Conservation (phyloP, 2,888 invertebrate species). For the Napeogenes inachia region DNA sequence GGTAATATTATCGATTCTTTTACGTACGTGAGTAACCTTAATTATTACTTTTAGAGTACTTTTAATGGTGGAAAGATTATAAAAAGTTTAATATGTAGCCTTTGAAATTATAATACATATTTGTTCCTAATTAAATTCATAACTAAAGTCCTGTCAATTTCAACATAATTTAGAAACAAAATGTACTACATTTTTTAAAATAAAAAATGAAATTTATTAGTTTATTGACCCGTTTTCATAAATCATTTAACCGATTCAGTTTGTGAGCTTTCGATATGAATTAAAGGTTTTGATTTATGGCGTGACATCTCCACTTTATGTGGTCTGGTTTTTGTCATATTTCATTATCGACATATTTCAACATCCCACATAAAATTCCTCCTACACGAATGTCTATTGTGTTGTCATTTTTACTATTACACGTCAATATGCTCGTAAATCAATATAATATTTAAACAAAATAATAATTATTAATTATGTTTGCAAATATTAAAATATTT, state of each 20-base stretch:
- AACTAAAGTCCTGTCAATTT: too few species aligned
- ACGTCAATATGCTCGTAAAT: not conserved
- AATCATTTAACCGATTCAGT: not conserved
- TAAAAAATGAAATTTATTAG: not conserved
- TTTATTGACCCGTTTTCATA: not conserved
- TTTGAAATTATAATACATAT: too few species aligned
- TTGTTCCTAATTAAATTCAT: too few species aligned
- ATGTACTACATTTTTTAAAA: too few species aligned
- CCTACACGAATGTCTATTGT: not conserved
- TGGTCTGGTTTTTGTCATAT: constrained; percentile 1
- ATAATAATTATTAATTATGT: too few species aligned
- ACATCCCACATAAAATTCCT: not conserved
- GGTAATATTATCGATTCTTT: constrained; percentile 14
- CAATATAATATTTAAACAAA: not conserved
- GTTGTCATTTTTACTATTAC: not conserved
- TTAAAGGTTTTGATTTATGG: constrained; percentile 3
- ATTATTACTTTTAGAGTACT: not conserved
- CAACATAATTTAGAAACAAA: too few species aligned
- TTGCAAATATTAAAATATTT: too few species aligned
- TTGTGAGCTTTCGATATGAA: constrained; percentile 1
- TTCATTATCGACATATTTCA: constrained; percentile 2
- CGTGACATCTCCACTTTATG: not conserved
- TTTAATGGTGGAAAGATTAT: not conserved
- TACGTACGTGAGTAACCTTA: not conserved
- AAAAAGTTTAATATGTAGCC: not conserved